Evolutionary conservation across 2,888 invertebrate genomes (phyloP).

Genomic region (Osmoderma eremita): DNA sequence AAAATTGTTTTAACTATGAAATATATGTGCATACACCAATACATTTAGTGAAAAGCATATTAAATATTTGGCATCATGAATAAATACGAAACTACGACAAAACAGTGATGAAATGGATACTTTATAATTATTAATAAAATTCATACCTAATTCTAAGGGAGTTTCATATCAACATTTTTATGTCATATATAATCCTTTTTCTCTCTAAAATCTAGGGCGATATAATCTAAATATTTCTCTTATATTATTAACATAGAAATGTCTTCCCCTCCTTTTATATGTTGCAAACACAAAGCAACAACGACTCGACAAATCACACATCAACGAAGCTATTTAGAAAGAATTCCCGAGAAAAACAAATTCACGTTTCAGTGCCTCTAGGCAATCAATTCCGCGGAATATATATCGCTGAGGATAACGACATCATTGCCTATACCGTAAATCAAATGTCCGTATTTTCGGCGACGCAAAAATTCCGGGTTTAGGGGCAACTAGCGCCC

Average conservation of each 20-base stretch:
- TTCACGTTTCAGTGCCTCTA: slow-evolving; percentile 32
- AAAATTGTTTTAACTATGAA: too few relatives aligned
- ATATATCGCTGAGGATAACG: slow-evolving; percentile 37
- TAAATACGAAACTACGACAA: too few relatives aligned
- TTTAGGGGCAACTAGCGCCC: slow-evolving; percentile 45
- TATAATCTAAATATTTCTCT: too few relatives aligned
- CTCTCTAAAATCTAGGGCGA: too few relatives aligned
- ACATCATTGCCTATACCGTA: slow-evolving; percentile 49
- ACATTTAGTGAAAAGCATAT: not conserved
- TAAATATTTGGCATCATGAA: too few relatives aligned
- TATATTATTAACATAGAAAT: too few relatives aligned
- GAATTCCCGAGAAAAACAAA: slow-evolving; percentile 33
- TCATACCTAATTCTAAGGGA: not conserved
- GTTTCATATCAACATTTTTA: not conserved
- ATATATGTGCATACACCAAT: not conserved
- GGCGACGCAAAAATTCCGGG: slow-evolving; percentile 44
- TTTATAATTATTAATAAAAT: too few relatives aligned
- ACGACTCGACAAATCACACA: slow-evolving; percentile 45
- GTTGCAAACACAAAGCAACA: not conserved
- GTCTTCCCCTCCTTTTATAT: too few relatives aligned
- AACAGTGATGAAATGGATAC: too few relatives aligned
- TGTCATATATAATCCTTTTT: too few relatives aligned
- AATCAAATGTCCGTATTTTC: slow-evolving; percentile 57
- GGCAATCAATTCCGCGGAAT: slow-evolving; percentile 37
- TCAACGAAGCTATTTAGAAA: slow-evolving; percentile 33